Evolutionary conservation across 2,888 invertebrate species (phyloP), one percentile per base, ranked within the genome.

Genomic region (Kuschelorhynchus macadamiae): DNA sequence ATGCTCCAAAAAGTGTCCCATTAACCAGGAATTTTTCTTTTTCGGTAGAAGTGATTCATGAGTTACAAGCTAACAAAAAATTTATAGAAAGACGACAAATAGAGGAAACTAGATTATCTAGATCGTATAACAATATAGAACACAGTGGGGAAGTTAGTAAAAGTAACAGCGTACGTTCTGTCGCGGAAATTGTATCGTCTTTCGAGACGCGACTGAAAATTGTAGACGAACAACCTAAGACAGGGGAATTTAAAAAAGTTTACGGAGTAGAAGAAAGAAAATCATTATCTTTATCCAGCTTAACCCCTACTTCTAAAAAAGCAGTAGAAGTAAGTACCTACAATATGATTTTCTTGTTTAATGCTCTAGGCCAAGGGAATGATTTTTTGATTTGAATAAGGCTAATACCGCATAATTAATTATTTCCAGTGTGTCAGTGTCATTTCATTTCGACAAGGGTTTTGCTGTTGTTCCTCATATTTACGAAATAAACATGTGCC

Each of bases 1-100:
- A 33, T 52, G 44, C n/a, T 25, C n/a, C 5, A 1, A 39, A 20
- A 8, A 8, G 0, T n/a, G 30, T 1, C 9, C 9, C 39, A 1
- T 21, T 63, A 9, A 20, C 21, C 21, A 44, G 47, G 39, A 52
- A 66, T 16, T 18, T 32, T 11, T 66, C 59, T 5, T 52, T 47
- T 49, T 56, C 61, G 1, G 17, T 30, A 33, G 67, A 60, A 53
- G 12, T 67, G 16, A 61, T 67, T 25, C 14, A 50, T 44, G 67
- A 67, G 46, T 32, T 67, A 11, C 14, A 20, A 57, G 16, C 16
- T 11, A 56, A 50, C 12, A 17, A 56, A 11, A 49, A 36, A 21
- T 67, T 67, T 32, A 53, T 46, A n/a, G 46, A 62, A 57, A 50
- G 46, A 25, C 30, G 41, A 50, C 14, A 11, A 14, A 12, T 39